Base-by-base conservation (phyloP, 2,113 vertebrate genomes). In the Chionis minor region DNA sequence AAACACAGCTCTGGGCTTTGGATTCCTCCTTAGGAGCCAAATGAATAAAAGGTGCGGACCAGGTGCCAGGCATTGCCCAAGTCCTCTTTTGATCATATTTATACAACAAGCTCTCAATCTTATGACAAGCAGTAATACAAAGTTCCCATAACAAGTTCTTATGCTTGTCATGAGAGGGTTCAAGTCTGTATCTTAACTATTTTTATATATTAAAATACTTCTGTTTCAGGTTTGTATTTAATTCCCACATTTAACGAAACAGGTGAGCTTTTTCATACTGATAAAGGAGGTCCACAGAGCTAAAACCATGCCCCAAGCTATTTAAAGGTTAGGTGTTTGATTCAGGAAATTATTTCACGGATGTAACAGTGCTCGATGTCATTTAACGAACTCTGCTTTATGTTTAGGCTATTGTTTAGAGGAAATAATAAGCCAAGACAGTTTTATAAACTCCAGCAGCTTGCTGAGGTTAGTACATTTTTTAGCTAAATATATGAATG, bases 301-400 rank as follows among this genome's bases (percentile, higher is more conserved):
- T 47, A 54, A 91, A 91, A 86, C 14, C 6, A 40, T 40, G 38
- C 22, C 42, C 40, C 2, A 3, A 87, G 6, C n/a, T 91, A 82
- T 75, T 81, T 87, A 88, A 33, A 94, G 22, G 3, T 78, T 66
- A 89, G 22, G 13, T 89, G 28, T 59, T 83, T 58, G 59, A 74
- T 47, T 71, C 65, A 71, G 56, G 44, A 91, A 91, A 89, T 81
- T 65, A 56, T 87, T 95, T 92, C 22, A 95, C 22, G 12, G 75
- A 75, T 7, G 10, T 49, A 93, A 65, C 13, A 80, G 45, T 55
- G 32, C 26, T 73, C 22, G 28, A 12, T 3, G 3, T 45, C 61
- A 85, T 75, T n/a, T 62, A 75, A 55, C 49, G 35, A 86, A 61
- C 40, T 81, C 17, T 75, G n/a, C 40, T 84, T 79, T 79, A 67